Evolutionary conservation across 1,140 invertebrate genomes (phyloP).

Genomic region (Solenopsis fugax): DNA sequence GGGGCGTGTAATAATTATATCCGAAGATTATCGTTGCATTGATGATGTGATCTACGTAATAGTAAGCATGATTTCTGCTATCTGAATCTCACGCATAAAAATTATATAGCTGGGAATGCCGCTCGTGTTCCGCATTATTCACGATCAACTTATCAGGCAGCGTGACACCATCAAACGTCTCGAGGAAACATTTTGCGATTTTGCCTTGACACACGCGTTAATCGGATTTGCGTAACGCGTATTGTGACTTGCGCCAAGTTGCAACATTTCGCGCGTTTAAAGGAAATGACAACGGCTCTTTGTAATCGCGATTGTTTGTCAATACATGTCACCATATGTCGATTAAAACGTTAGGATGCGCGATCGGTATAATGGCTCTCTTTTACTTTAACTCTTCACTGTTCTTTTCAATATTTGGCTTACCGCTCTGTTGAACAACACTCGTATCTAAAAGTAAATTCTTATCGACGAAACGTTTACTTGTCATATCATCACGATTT

Average conservation of each 20-base stretch:
- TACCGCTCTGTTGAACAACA: not conserved
- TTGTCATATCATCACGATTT: not conserved
- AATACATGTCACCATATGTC: not conserved
- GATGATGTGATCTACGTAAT: not conserved
- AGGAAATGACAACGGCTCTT: conserved; percentile 1
- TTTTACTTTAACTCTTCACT: not conserved
- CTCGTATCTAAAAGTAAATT: not conserved
- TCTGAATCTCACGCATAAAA: not conserved
- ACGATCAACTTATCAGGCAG: conserved; percentile 6
- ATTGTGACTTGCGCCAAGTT: not conserved
- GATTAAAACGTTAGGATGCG: not conserved
- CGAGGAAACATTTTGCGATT: not conserved
- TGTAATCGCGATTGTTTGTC: conserved; percentile 5
- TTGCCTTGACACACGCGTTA: conserved; percentile 30
- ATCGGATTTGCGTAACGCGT: conserved; percentile 25
- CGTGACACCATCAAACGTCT: not conserved
- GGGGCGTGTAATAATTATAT: not conserved
- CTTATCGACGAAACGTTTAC: not conserved
- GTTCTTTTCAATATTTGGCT: not conserved
- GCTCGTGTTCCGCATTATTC: not conserved
- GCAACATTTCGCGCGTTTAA: not conserved
- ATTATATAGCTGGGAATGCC: not conserved
- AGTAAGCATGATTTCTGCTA: not conserved
- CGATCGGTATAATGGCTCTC: not conserved
- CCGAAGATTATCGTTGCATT: not conserved